phyloP scores from a whole-genome alignment of 2,797 vertebrate species.

The Salarias fasciatus region DNA sequence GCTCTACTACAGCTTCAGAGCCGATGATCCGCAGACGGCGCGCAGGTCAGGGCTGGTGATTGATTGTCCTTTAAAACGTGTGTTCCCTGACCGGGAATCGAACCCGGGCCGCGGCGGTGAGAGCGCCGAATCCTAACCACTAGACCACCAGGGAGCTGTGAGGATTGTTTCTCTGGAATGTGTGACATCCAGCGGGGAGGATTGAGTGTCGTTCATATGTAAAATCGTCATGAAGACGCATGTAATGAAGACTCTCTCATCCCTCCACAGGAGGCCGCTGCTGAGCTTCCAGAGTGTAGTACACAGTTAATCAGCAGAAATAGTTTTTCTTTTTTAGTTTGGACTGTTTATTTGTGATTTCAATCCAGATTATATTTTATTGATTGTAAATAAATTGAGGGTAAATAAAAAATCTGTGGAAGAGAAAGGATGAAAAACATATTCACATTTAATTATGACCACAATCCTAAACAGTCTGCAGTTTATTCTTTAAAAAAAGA shows the following conservation, averaged over 20 bases:
- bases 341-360: too few species aligned
- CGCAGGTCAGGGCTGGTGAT: conserved; percentile 68
- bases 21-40: conserved; percentile 86
- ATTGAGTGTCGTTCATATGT: neutral
- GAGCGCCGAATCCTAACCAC: conserved; percentile 78
- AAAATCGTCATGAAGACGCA: neutral
- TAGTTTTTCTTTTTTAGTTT: too few species aligned
- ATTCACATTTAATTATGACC: too few species aligned
- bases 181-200: neutral
- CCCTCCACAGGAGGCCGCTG: too few species aligned
- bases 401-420: too few species aligned
- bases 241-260: neutral
- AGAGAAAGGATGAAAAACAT: too few species aligned
- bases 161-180: rapidly evolving
- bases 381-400: too few species aligned
- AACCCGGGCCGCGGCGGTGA: conserved; percentile 78
- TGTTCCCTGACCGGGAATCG: conserved; percentile 79
- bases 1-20: conserved; percentile 94
- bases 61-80: neutral
- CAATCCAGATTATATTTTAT: too few species aligned
- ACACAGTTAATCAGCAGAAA: too few species aligned
- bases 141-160: conserved; percentile 50
- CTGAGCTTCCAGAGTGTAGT: too few species aligned
- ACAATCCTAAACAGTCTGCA: too few species aligned
- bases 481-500: too few species aligned